These are phyloP conservation scores for Malacoctenus gilli DNA, from an alignment of 2,797 vertebrate genomes.

Conservation along the genomic window DNA sequence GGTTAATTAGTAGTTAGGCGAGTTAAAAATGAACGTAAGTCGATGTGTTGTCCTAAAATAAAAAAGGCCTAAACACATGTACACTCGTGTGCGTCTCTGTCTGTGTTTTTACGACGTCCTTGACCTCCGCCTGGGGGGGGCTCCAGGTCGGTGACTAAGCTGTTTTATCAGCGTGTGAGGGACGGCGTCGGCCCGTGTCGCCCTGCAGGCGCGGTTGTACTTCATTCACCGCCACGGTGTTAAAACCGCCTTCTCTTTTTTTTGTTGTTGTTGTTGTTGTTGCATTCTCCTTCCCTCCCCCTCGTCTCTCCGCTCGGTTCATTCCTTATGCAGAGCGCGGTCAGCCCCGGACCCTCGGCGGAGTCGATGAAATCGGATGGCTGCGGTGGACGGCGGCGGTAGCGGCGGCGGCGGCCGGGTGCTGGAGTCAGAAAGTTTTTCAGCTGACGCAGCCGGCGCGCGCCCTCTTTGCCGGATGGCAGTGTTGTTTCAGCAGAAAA, in stretches of 20 bases:
- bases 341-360: conserved; percentile 18
- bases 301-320: conserved; percentile 16
- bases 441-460: conserved; percentile 3
- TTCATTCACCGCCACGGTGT: conserved; percentile 36
- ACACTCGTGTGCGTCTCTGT: too few species aligned
- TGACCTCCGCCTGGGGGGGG: conserved; percentile 50
- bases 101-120: conserved; percentile 40
- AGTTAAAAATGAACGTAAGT: too few species aligned
- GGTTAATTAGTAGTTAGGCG: too few species aligned
- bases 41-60: conserved; percentile 25
- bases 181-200: conserved; percentile 41
- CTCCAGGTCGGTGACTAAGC: conserved; percentile 43
- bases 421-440: conserved; percentile 18
- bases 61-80: too few species aligned
- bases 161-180: conserved; percentile 49
- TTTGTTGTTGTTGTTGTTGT: too few species aligned
- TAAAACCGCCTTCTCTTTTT: too few species aligned
- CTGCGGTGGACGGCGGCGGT: too few species aligned
- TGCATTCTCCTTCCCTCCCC: not conserved
- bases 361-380: too few species aligned
- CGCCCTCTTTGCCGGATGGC: not conserved
- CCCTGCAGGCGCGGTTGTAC: conserved; percentile 47
- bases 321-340: conserved; percentile 31
- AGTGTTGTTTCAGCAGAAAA: conserved; percentile 32
- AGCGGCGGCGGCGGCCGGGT: too few species aligned